phyloP scores from a whole-genome alignment of 1,140 invertebrate species.

The Hyphantria cunea region DNA sequence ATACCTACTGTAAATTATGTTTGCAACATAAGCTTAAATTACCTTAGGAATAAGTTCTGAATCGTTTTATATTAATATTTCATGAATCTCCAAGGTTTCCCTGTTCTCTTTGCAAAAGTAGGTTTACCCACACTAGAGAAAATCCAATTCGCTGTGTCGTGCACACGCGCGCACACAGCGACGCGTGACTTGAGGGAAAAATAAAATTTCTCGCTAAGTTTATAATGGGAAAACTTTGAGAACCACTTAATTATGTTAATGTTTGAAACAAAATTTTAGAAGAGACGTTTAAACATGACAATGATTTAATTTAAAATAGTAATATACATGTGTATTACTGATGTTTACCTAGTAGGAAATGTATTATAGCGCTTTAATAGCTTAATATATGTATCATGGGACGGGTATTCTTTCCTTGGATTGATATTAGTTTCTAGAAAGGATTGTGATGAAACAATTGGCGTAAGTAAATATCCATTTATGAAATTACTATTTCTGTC shows the following conservation, averaged over 20 bases:
- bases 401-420: no score
- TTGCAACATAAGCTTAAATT: slow-evolving; percentile 41
- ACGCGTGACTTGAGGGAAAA: slow-evolving; percentile 79
- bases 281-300: slow-evolving; percentile 77
- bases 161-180: slow-evolving; percentile 70
- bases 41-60: slow-evolving; percentile 41
- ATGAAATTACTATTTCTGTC: no score
- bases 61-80: slow-evolving; percentile 62
- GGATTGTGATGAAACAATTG: no score
- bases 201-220: slow-evolving; percentile 82
- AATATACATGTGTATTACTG: slow-evolving; percentile 3
- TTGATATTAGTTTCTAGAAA: no score
- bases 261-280: slow-evolving; percentile 81
- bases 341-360: no score
- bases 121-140: slow-evolving; percentile 76
- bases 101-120: slow-evolving; percentile 77
- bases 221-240: slow-evolving; percentile 82
- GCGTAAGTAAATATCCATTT: no score
- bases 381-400: no score
- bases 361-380: no score
- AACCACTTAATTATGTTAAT: slow-evolving; percentile 82
- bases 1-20: slow-evolving; percentile 29
- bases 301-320: slow-evolving; percentile 55
- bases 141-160: slow-evolving; percentile 77
- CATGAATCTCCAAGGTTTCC: slow-evolving; percentile 69